These are phyloP conservation scores for Pterophyllum scalare DNA, from an alignment of 2,113 vertebrate genomes.

Conservation along the genomic window DNA sequence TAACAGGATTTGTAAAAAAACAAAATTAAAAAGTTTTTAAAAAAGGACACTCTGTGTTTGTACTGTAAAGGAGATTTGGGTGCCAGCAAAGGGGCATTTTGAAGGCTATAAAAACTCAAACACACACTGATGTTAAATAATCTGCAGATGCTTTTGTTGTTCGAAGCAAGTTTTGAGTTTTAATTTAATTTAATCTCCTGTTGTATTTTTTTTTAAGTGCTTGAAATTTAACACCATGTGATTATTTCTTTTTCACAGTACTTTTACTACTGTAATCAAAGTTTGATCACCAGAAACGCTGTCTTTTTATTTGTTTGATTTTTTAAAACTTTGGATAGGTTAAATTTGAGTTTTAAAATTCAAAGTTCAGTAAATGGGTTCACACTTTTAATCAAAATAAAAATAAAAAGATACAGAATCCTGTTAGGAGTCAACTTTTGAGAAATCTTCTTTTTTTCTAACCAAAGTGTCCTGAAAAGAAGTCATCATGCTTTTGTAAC, in stretches of 20 bases:
- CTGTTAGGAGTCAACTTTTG: slow-evolving; percentile 65
- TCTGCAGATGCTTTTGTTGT: slow-evolving; percentile 64
- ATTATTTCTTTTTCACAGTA: slow-evolving; percentile 64
- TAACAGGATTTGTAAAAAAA: slow-evolving; percentile 73
- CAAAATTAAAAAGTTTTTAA: slow-evolving; percentile 2
- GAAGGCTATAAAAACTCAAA: slow-evolving; percentile 45
- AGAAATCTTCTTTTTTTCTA: slow-evolving; percentile 76
- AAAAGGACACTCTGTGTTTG: slow-evolving; percentile 72
- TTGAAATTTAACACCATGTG: slow-evolving; percentile 67
- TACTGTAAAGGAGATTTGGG: slow-evolving; percentile 64
- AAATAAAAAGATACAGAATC: slow-evolving; percentile 27
- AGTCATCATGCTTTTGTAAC: slow-evolving; percentile 81
- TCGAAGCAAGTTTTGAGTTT: slow-evolving; percentile 52
- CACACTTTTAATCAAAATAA: slow-evolving; percentile 46
- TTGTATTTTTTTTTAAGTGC: slow-evolving; percentile 69
- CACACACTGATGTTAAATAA: slow-evolving; percentile 60
- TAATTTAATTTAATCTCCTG: slow-evolving; percentile 56
- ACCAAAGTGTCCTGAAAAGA: slow-evolving; percentile 77
- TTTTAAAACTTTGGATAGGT: slow-evolving; percentile 32
- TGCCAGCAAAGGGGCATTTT: slow-evolving; percentile 62
- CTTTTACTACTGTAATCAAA: slow-evolving; percentile 57
- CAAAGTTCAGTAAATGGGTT: slow-evolving; percentile 55
- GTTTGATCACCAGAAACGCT: slow-evolving; percentile 59
- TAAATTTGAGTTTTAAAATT: slow-evolving; percentile 54
- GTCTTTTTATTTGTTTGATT: slow-evolving; percentile 18